Base-by-base conservation (phyloP, 2,797 vertebrate genomes). In the Bovichtus diacanthus region DNA sequence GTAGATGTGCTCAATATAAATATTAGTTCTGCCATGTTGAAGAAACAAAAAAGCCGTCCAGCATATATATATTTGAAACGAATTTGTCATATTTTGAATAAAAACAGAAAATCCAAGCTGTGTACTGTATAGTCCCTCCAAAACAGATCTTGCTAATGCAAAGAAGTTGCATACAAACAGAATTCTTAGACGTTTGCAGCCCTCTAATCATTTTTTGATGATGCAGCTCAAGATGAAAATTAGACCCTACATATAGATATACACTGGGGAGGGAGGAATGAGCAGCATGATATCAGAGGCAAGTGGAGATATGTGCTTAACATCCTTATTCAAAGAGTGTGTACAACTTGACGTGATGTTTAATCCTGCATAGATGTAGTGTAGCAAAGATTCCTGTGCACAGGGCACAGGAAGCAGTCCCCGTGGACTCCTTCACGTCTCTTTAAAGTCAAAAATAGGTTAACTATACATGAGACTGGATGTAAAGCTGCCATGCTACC, bases 201-300 rank as follows among this genome's bases (percentile, higher is more conserved):
- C 44, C 51, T 79, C 21, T 69, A 46, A 80, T 84, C 16, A 68
- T 58, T 72, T 82, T 88, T 78, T 78, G 72, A 85, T 76, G 84
- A 82, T 78, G 75, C 59, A 50, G 78, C 70, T 63, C 27, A 54
- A 74, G 77, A 56, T 71, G 73, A 59, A 76, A 81, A 64, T 82
- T 51, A 73, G 54, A 46, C 47, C 51, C 43, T 55, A 70, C 18
- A 63, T 21, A 55, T 16, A 51, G 31, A 72, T 50, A 31, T 1
- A 38, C 75, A 61, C 77, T 3, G 53, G 85, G 69, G 73, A 80
- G 69, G 36, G 16, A 80, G 69, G 36, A 13, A 61, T 69, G 39
- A 51, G 61, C 41, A 27, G 58, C 38, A 15, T 16, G 29, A 62
- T 69, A 81, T 68, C 71, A 58, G 72, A 77, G 73, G 64, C 31